A percentile compares a stretch with the other conserved stretches of the same genome.
Evolutionary conservation across 2,888 invertebrate genomes (phyloP).

Genomic region (Petrolisthes manimaculis): DNA sequence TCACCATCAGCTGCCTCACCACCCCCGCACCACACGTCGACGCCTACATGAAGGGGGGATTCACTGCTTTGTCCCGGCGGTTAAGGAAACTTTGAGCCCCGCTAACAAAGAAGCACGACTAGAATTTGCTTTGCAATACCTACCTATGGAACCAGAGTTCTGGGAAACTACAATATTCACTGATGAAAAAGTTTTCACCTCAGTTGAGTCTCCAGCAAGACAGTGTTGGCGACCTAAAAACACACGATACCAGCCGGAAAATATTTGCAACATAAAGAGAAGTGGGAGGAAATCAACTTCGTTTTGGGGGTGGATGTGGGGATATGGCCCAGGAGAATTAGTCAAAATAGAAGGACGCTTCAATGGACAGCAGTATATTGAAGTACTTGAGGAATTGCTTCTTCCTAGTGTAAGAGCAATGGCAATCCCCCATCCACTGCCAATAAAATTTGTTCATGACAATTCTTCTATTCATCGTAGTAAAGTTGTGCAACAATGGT

Average conservation of each 20-base stretch:
- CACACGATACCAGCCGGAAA: slow-evolving; percentile 19
- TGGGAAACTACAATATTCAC: slow-evolving; percentile 20
- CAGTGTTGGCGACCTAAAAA: slow-evolving; percentile 22
- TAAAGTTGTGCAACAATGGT: slow-evolving; percentile 3
- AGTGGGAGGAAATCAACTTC: neutral
- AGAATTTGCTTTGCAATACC: slow-evolving; percentile 24
- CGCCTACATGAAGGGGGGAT: slow-evolving; percentile 14
- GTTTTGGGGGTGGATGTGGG: slow-evolving; percentile 31
- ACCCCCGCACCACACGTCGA: neutral
- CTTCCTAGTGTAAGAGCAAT: slow-evolving; percentile 4
- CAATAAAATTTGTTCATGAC: slow-evolving; percentile 19
- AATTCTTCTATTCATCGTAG: slow-evolving; percentile 12
- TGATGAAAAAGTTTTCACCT: slow-evolving; percentile 19
- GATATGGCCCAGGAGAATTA: slow-evolving; percentile 15
- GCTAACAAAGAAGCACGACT: slow-evolving; percentile 19
- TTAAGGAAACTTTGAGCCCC: slow-evolving; percentile 13
- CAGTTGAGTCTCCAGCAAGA: neutral
- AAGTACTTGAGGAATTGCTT: slow-evolving; percentile 12
- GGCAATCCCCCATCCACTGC: neutral
- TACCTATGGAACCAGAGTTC: neutral
- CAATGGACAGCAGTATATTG: slow-evolving; percentile 9
- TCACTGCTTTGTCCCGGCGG: slow-evolving; percentile 12
- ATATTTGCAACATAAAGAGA: neutral
- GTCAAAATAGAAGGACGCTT: slow-evolving; percentile 27
- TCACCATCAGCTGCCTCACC: neutral